Evolutionary conservation across 2,797 vertebrate genomes (phyloP).

Genomic region (Ctenopoma multispine): DNA sequence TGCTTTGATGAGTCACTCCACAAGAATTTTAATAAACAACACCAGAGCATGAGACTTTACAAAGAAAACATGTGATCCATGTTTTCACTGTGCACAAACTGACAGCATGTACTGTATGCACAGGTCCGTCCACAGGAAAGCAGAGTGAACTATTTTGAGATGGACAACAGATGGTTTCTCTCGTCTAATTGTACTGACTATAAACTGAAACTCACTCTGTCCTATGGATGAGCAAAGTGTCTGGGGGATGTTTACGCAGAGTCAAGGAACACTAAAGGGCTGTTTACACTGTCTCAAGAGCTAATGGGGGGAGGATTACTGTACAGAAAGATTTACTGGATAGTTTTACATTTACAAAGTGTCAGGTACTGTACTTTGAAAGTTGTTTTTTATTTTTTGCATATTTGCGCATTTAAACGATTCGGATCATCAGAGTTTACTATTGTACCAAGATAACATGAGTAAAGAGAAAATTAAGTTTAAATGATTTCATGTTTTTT

Average conservation of each 20-base stretch:
- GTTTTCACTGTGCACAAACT: background rate
- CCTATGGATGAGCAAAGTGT: conserved; percentile 7
- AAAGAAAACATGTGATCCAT: background rate
- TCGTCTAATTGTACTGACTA: background rate
- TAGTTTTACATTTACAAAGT: background rate
- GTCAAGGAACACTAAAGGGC: background rate
- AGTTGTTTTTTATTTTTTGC: too few relatives aligned
- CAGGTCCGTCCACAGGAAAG: background rate
- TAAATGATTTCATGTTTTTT: too few relatives aligned
- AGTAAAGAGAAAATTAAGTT: too few relatives aligned
- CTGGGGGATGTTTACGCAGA: background rate
- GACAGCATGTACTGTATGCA: background rate
- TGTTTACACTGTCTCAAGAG: background rate
- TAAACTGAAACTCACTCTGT: background rate
- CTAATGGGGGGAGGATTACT: background rate
- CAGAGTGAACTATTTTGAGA: conserved; percentile 23
- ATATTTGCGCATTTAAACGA: too few relatives aligned
- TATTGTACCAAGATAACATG: too few relatives aligned
- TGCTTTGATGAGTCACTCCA: background rate
- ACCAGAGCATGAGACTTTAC: background rate
- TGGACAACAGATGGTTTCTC: conserved; percentile 35
- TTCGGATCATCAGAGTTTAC: too few relatives aligned
- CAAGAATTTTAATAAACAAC: background rate
- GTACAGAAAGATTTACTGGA: conserved; percentile 1
- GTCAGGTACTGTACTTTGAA: background rate